Percentiles rank a stretch among this genome's conserved stretches.
Conservation (phyloP, 2,888 invertebrate species). For the Drosophila vallismaia region DNA sequence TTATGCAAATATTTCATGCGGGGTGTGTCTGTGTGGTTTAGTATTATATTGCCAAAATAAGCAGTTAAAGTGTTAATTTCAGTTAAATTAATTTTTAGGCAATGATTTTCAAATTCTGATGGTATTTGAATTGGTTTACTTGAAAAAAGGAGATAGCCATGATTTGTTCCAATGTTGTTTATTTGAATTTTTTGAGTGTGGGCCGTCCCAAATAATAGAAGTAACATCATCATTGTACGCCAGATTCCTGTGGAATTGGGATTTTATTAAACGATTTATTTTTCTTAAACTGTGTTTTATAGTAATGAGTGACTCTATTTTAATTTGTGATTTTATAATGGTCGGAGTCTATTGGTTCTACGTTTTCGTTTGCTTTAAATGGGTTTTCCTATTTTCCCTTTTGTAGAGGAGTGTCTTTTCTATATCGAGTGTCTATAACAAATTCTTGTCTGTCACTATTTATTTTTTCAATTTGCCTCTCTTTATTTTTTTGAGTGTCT, state of each 20-base stretch:
- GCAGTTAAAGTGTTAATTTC: not conserved
- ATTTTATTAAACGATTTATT: not conserved
- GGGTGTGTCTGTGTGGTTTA: not conserved
- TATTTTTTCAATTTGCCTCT: not conserved
- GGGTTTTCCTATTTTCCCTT: not conserved
- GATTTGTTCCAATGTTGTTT: not conserved
- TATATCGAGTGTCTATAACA: not conserved
- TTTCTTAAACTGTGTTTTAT: not conserved
- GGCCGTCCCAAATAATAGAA: not conserved
- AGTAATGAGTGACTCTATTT: too few relatives aligned
- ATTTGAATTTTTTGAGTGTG: not conserved
- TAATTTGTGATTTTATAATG: too few relatives aligned
- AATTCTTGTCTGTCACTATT: not conserved
- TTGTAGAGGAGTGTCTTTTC: not conserved
- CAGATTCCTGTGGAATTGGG: not conserved
- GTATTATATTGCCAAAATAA: conserved; percentile 2
- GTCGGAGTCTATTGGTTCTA: not conserved
- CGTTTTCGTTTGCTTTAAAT: not conserved
- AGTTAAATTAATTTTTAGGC: not conserved
- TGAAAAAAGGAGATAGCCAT: not conserved
- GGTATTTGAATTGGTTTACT: not conserved
- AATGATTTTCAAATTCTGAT: not conserved
- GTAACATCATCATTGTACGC: not conserved
- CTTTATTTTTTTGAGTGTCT: not conserved
- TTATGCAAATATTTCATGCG: not conserved